phyloP scores from a whole-genome alignment of 2,888 invertebrate species.

The Perdita meconis region DNA sequence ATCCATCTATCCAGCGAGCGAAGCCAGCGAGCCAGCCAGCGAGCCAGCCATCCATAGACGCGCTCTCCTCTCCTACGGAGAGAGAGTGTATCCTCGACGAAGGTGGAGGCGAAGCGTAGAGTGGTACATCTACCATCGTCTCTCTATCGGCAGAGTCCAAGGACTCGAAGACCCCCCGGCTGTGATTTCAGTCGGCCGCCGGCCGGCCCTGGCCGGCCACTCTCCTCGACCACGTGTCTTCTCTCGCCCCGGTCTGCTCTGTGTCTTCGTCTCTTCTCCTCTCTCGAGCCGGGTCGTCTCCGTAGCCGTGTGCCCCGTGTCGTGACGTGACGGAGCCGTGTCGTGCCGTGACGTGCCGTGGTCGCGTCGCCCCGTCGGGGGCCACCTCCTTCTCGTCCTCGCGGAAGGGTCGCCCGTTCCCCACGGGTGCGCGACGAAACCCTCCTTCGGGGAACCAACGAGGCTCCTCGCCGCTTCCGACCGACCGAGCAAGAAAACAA shows the following conservation, averaged over 20 bases:
- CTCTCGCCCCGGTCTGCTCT: neutral
- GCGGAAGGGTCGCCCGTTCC: slow-evolving; percentile 4
- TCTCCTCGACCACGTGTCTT: slow-evolving; percentile 69
- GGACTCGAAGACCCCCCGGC: slow-evolving; percentile 81
- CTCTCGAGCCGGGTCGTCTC: slow-evolving; percentile 6
- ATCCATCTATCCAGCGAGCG: slow-evolving; percentile 77
- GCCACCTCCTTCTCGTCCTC: slow-evolving; percentile 11
- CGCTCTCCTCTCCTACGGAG: slow-evolving; percentile 71
- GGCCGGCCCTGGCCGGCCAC: slow-evolving; percentile 84
- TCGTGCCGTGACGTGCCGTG: slow-evolving; percentile 7
- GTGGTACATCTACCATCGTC: slow-evolving; percentile 82
- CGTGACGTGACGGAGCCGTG: slow-evolving; percentile 8
- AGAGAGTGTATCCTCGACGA: slow-evolving; percentile 75
- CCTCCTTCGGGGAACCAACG: slow-evolving; percentile 1
- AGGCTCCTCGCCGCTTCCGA: neutral
- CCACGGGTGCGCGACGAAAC: slow-evolving; percentile 6
- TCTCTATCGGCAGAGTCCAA: slow-evolving; percentile 81
- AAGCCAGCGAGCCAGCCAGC: slow-evolving; percentile 63
- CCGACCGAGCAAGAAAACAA: too few species aligned
- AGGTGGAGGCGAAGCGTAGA: slow-evolving; percentile 81
- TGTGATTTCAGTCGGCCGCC: slow-evolving; percentile 83
- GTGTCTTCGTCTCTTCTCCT: slow-evolving; percentile 10
- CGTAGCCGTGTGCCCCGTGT: too few species aligned
- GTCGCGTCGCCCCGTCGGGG: slow-evolving; percentile 8
- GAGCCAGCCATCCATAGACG: slow-evolving; percentile 69